Evolutionary conservation across 2,888 invertebrate genomes (phyloP).

Genomic region (Stegana nigrithorax): DNA sequence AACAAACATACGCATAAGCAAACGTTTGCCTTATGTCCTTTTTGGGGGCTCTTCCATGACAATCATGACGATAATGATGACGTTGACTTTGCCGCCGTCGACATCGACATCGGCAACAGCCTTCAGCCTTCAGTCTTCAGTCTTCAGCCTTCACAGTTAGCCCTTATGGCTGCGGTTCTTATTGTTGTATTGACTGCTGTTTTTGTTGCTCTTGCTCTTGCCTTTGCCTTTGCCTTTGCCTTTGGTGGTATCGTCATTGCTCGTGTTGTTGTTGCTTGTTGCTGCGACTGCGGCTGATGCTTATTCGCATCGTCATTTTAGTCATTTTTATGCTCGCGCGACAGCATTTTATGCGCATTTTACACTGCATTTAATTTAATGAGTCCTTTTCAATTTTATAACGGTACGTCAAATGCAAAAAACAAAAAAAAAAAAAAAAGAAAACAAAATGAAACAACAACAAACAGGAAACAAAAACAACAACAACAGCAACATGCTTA

Average conservation of each 20-base stretch:
- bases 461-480: not conserved
- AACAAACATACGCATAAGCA: no score
- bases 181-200: not conserved
- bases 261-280: no score
- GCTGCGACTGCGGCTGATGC: no score
- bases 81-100: not conserved
- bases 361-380: constrained; percentile 64
- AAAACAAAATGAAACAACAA: not conserved
- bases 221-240: not conserved
- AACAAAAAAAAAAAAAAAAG: not conserved
- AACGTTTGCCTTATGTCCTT: no score
- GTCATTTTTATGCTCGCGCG: constrained; percentile 27
- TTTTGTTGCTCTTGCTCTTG: not conserved
- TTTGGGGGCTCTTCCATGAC: no score
- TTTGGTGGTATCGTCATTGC: no score
- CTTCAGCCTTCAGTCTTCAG: no score
- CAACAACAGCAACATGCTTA: not conserved
- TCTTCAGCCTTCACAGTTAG: no score
- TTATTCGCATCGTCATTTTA: constrained; percentile 8
- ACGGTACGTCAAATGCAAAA: constrained; percentile 18
- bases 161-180: not conserved
- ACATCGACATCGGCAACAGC: no score
- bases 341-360: constrained; percentile 57
- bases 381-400: constrained; percentile 54
- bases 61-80: no score